Evolutionary conservation across 2,797 vertebrate genomes (phyloP).

Genomic region (Poliocrania exsul): DNA sequence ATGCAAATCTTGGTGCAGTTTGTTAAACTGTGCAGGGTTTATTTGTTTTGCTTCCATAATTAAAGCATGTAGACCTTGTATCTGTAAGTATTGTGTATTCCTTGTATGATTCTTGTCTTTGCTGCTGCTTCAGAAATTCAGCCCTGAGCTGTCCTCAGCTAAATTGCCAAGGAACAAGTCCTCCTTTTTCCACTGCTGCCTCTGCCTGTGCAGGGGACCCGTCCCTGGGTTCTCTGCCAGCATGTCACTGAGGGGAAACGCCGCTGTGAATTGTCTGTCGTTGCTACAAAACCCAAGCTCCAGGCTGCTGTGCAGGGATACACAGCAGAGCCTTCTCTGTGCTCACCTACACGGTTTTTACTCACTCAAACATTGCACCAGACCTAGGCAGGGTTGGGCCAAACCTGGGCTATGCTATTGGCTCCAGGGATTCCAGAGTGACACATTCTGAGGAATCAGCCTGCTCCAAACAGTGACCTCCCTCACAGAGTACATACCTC

Average conservation of each 20-base stretch:
- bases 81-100: conserved; percentile 73
- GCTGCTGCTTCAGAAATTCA: conserved; percentile 45
- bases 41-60: conserved; percentile 50
- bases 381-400: background rate
- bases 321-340: background rate
- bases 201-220: background rate
- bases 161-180: background rate
- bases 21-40: conserved; percentile 51
- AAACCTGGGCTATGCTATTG: rapidly evolving
- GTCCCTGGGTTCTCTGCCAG: background rate
- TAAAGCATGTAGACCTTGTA: conserved; percentile 68
- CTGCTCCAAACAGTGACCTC: background rate
- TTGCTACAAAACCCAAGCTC: conserved; percentile 43
- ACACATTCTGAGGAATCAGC: background rate
- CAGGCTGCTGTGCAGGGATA: background rate
- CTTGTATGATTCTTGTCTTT: conserved; percentile 35
- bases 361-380: conserved; percentile 62
- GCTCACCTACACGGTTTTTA: background rate
- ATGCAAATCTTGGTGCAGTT: conserved; percentile 16
- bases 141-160: conserved; percentile 18
- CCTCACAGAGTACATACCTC: rapidly evolving
- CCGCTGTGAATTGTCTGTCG: background rate
- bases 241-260: conserved; percentile 19
- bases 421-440: background rate
- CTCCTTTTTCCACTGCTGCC: conserved; percentile 35